phyloP scores from a whole-genome alignment of 2,113 vertebrate species.

The Dermatemys mawii region DNA sequence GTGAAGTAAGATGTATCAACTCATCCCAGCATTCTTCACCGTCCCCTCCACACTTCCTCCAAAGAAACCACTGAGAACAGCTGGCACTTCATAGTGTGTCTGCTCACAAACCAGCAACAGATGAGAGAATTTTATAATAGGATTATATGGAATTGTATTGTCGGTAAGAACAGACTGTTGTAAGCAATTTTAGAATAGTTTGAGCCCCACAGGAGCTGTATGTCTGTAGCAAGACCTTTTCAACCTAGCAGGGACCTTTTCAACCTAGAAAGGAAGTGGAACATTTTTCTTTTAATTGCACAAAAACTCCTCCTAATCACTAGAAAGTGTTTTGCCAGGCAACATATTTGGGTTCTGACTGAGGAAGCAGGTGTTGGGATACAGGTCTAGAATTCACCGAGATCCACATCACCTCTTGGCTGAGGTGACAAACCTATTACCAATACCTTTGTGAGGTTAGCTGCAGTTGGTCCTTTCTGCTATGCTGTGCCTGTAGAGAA shows the following conservation, averaged over 20 bases:
- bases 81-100: not conserved
- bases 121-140: not conserved
- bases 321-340: not conserved
- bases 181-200: not conserved
- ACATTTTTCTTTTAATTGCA: not conserved
- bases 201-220: not conserved
- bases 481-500: not conserved
- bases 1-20: not conserved
- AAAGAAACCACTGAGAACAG: not conserved
- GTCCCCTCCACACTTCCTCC: not conserved
- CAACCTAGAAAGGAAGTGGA: not conserved
- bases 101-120: not conserved
- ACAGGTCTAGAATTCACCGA: not conserved
- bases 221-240: not conserved
- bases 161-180: not conserved
- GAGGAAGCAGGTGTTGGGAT: not conserved
- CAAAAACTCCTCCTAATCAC: not conserved
- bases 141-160: not conserved
- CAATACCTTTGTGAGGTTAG: not conserved
- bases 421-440: not conserved
- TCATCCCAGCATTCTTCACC: not conserved
- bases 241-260: not conserved
- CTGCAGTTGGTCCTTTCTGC: not conserved
- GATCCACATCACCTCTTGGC: not conserved
- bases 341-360: not conserved